phyloP scores from a whole-genome alignment of 2,113 vertebrate genomes.

The Apteryx owenii region DNA sequence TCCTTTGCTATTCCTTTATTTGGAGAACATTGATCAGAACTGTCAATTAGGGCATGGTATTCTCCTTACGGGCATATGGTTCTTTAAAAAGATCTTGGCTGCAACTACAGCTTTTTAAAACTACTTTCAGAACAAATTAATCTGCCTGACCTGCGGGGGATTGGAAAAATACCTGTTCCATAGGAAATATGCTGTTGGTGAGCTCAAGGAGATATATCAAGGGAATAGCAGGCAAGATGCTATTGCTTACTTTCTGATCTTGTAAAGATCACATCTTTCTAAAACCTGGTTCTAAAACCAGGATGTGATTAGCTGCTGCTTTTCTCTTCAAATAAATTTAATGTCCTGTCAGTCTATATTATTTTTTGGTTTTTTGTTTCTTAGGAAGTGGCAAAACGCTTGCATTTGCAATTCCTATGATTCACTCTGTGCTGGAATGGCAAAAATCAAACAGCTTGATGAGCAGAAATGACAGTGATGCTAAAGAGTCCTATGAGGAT shows the following conservation, averaged over 20 bases:
- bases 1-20: conserved; percentile 21
- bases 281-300: not conserved
- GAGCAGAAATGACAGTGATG: not conserved
- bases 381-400: conserved; percentile 96
- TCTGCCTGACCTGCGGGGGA: not conserved
- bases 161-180: conserved; percentile 18
- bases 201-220: not conserved
- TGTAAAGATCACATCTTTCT: not conserved
- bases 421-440: conserved; percentile 91
- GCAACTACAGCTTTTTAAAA: conserved; percentile 27
- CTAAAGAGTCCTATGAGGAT: conserved; percentile 24
- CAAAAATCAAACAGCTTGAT: conserved; percentile 65
- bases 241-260: not conserved
- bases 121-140: not conserved
- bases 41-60: conserved; percentile 52
- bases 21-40: conserved; percentile 34
- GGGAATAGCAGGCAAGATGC: not conserved
- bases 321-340: conserved; percentile 11
- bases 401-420: conserved; percentile 96
- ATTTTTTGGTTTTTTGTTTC: not conserved
- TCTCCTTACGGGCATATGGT: conserved; percentile 16
- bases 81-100: conserved; percentile 50
- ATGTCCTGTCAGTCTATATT: not conserved
- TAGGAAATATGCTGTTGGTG: not conserved
- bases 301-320: not conserved